phyloP scores from a whole-genome alignment of 2,113 vertebrate species.

The Reinhardtius hippoglossoides region DNA sequence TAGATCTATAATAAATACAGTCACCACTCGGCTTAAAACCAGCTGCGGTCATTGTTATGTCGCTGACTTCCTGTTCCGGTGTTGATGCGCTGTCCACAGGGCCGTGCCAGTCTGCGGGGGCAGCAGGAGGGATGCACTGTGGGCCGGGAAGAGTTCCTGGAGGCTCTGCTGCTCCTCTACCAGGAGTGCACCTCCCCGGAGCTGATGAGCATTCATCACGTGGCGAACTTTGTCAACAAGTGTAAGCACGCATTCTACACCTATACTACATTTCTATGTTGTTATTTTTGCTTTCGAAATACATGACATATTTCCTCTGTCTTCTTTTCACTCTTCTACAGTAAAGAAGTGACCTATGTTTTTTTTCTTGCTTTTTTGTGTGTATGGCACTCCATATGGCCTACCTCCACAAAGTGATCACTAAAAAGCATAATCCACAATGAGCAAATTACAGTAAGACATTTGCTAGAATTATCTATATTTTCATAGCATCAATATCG shows the following conservation, averaged over 20 bases:
- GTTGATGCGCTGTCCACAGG: constrained; percentile 77
- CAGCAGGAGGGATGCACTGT: constrained; percentile 83
- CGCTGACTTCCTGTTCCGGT: constrained; percentile 26
- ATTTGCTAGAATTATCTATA: too few species aligned
- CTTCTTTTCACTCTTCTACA: too few species aligned
- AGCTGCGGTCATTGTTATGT: background rate
- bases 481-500: too few species aligned
- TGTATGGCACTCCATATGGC: too few species aligned
- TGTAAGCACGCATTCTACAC: constrained; percentile 83
- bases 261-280: background rate
- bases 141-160: constrained; percentile 91
- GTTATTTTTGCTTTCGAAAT: too few species aligned
- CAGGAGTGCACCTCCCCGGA: constrained; percentile 91
- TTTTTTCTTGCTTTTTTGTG: too few species aligned
- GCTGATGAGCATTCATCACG: constrained; percentile 91
- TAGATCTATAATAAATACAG: background rate
- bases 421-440: too few species aligned
- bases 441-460: too few species aligned
- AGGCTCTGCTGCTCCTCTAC: constrained; percentile 90
- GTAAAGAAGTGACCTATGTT: too few species aligned
- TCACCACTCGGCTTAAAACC: background rate
- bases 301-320: too few species aligned
- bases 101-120: constrained; percentile 83
- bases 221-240: constrained; percentile 93
- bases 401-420: too few species aligned